Percentiles rank a stretch among this genome's conserved stretches.
Conservation (phyloP, 2,888 invertebrate genomes). For the Sphaeridia pumilis region DNA sequence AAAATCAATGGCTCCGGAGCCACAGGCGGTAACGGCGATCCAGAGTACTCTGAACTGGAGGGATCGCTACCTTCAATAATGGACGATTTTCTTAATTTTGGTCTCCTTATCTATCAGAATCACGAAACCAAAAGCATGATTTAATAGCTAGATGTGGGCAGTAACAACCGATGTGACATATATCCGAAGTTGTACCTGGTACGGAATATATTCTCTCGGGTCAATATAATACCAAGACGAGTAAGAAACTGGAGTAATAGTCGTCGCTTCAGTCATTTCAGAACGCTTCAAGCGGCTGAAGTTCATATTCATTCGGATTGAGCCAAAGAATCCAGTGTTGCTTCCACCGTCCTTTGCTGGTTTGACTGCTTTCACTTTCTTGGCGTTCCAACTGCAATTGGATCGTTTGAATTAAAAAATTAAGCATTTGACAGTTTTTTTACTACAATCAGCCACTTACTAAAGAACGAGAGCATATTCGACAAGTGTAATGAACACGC, state of each 20-base stretch:
- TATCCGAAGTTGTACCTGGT: too few species aligned
- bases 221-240: constrained; percentile 14
- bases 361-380: constrained; percentile 8
- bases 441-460: neutral
- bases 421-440: too few species aligned
- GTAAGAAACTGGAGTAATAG: constrained; percentile 9
- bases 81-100: constrained; percentile 11
- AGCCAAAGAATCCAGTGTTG: neutral
- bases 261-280: neutral
- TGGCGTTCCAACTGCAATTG: constrained; percentile 3
- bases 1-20: neutral
- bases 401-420: neutral
- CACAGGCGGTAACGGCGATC: constrained; percentile 4
- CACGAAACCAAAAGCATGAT: too few species aligned
- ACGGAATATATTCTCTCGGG: constrained; percentile 11
- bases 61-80: constrained; percentile 1
- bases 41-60: constrained; percentile 1
- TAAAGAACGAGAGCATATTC: constrained; percentile 14
- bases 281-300: neutral
- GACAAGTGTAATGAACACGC: constrained; percentile 12
- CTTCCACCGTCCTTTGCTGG: constrained; percentile 1
- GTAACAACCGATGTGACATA: too few species aligned
- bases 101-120: constrained; percentile 9
- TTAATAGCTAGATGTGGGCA: too few species aligned
- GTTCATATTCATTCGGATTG: constrained; percentile 1